Conservation (phyloP, 2,113 vertebrate species). For the Gallinago media region DNA sequence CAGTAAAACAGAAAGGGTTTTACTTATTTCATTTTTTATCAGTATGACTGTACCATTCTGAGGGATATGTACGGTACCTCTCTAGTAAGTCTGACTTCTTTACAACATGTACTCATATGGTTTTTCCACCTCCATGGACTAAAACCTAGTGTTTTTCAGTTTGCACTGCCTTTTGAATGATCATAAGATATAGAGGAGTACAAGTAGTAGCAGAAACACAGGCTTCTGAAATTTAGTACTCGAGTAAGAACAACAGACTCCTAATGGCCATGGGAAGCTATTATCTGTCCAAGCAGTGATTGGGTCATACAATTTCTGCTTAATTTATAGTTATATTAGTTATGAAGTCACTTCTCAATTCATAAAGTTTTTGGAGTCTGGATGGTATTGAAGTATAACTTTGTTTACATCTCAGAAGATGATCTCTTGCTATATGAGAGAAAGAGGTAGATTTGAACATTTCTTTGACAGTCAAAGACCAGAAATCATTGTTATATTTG, state of each 20-base stretch:
- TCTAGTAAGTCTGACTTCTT: not conserved
- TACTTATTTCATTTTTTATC: not conserved
- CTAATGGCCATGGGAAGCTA: not conserved
- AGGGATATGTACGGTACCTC: not conserved
- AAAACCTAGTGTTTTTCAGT: not conserved
- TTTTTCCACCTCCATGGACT: not conserved
- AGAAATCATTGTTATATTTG: not conserved
- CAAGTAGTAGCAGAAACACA: not conserved
- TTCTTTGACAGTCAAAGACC: not conserved
- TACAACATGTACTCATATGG: not conserved
- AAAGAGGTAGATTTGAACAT: not conserved
- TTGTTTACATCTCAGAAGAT: not conserved
- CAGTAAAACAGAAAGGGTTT: not conserved
- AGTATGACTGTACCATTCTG: not conserved
- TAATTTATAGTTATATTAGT: not conserved
- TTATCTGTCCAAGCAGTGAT: not conserved
- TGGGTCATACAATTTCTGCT: not conserved
- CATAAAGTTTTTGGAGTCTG: not conserved
- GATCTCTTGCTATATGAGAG: not conserved
- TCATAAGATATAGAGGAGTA: not conserved
- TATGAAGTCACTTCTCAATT: not conserved
- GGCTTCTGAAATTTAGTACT: not conserved
- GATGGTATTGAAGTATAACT: not conserved
- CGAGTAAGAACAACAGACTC: not conserved
- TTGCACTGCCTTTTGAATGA: not conserved